phyloP scores from a whole-genome alignment of 2,888 invertebrate species.

The Drosophila acutilabella region DNA sequence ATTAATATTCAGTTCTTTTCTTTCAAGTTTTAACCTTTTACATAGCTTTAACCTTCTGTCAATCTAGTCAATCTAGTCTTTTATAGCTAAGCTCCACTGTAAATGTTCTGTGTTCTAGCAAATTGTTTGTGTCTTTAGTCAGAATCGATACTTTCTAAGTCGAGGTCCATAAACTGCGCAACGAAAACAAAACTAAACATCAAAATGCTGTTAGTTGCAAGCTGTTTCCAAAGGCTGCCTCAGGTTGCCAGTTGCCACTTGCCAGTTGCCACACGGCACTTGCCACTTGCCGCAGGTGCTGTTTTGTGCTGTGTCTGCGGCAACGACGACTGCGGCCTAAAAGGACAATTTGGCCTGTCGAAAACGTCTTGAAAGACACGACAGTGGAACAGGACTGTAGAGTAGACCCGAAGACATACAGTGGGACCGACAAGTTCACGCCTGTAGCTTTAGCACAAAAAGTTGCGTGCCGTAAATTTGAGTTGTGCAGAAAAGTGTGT shows the following conservation, averaged over 20 bases:
- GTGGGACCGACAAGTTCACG: slow-evolving; percentile 55
- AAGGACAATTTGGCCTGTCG: slow-evolving; percentile 75
- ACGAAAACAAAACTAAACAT: slow-evolving; percentile 45
- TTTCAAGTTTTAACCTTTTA: too few species aligned
- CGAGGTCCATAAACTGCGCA: slow-evolving; percentile 13
- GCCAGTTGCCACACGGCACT: too few species aligned
- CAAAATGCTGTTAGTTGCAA: slow-evolving; percentile 63
- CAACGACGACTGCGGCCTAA: slow-evolving; percentile 48
- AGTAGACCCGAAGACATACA: slow-evolving; percentile 11
- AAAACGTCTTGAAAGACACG: slow-evolving; percentile 50
- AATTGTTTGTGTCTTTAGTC: not conserved
- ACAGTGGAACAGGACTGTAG: slow-evolving; percentile 33
- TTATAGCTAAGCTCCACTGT: not conserved
- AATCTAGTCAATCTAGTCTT: not conserved
- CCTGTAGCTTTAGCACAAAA: slow-evolving; percentile 56
- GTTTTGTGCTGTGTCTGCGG: slow-evolving; percentile 34
- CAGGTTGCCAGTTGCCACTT: slow-evolving; percentile 54
- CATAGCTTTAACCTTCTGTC: too few species aligned
- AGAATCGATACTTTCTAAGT: slow-evolving; percentile 34
- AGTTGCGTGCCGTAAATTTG: slow-evolving; percentile 76
- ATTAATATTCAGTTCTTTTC: too few species aligned
- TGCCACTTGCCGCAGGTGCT: slow-evolving; percentile 53
- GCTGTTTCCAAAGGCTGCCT: slow-evolving; percentile 41
- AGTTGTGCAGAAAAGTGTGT: slow-evolving; percentile 43
- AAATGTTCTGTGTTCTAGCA: not conserved